Conservation (phyloP, 2,113 vertebrate genomes). For the Protobothrops mucrosquamatus region DNA sequence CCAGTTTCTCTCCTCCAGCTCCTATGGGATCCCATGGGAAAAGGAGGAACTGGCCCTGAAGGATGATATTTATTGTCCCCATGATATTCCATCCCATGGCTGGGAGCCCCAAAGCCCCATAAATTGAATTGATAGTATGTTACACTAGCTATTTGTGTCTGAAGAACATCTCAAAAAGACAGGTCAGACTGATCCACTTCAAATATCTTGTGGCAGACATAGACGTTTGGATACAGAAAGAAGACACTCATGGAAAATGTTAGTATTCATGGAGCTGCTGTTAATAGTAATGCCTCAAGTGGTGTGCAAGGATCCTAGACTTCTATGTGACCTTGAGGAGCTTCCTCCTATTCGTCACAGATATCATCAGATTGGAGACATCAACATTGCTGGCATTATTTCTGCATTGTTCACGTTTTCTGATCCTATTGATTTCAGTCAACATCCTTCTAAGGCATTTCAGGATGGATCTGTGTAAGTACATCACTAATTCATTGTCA, state of each 20-base stretch:
- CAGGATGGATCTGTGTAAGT: neutral
- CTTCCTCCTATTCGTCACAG: neutral
- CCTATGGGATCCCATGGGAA: neutral
- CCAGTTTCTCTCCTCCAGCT: neutral
- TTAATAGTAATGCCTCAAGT: neutral
- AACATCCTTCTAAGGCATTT: neutral
- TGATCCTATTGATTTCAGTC: too few species aligned
- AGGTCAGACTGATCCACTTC: neutral
- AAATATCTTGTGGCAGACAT: neutral
- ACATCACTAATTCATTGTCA: neutral
- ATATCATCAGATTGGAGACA: neutral
- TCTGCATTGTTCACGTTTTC: too few species aligned
- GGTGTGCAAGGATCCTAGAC: fast-evolving
- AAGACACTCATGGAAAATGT: neutral
- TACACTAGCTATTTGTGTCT: neutral
- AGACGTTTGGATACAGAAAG: neutral
- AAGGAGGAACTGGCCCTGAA: neutral
- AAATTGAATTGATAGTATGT: too few species aligned
- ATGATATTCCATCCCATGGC: neutral
- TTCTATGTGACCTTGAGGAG: neutral
- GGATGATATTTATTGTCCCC: neutral
- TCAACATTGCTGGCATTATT: neutral
- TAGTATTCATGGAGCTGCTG: neutral
- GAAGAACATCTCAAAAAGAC: neutral
- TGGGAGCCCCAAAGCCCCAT: neutral